These are phyloP conservation scores for Caenorhabditis latens DNA, from an alignment of 1,140 invertebrate genomes.

Conservation along the genomic window DNA sequence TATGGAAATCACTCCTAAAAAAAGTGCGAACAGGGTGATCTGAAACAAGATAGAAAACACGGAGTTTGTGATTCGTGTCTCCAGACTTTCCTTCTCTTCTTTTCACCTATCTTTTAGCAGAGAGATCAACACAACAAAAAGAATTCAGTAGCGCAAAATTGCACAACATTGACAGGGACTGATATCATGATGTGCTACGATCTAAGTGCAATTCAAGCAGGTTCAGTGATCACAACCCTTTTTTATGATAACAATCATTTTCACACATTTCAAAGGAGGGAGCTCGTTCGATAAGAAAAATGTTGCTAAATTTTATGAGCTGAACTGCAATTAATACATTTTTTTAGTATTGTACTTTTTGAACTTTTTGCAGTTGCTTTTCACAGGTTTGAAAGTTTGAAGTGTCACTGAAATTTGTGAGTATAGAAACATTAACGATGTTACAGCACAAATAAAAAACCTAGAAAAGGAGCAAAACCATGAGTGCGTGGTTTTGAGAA, in stretches of 20 bases:
- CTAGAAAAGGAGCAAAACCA: too few species aligned
- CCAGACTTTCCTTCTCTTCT: neutral
- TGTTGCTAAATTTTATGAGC: neutral
- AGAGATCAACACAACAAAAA: neutral
- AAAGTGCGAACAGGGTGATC: constrained; percentile 32
- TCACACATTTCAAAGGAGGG: neutral
- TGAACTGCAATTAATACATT: neutral
- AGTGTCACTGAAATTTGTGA: too few species aligned
- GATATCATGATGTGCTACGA: neutral
- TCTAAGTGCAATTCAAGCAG: too few species aligned
- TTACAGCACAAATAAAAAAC: too few species aligned
- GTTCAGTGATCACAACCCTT: too few species aligned
- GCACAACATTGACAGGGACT: constrained; percentile 29
- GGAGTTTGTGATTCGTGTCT: constrained; percentile 12
- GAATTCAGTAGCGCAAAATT: constrained; percentile 41
- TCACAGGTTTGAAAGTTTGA: too few species aligned
- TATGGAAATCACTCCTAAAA: constrained; percentile 18
- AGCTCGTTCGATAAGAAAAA: neutral
- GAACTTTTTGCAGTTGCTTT: neutral
- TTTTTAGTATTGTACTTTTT: neutral
- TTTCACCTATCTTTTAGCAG: neutral
- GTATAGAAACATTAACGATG: too few species aligned
- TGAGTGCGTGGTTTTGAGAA: too few species aligned
- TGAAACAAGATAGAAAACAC: neutral
- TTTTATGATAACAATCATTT: neutral